Conservation (phyloP, 30 jellyfish, hydroid and myxozoan species). For the Aurelia sp. region DNA sequence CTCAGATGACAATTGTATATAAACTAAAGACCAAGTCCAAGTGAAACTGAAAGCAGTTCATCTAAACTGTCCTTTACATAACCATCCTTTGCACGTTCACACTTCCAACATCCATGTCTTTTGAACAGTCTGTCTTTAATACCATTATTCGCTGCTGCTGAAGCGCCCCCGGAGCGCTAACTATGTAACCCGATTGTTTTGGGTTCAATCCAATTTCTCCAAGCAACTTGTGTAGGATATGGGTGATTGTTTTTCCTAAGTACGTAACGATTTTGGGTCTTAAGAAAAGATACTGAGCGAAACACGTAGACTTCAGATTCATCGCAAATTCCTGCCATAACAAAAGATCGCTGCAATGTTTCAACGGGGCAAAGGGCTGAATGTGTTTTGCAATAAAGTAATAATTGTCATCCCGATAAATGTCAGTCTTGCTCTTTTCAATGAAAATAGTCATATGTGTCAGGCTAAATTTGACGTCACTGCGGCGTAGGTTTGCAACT, state of each 20-base stretch:
- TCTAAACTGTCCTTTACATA: slow-evolving; percentile 27
- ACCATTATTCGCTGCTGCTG: slow-evolving; percentile 47
- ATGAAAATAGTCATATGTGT: slow-evolving; percentile 22
- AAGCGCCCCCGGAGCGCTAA: slow-evolving; percentile 37
- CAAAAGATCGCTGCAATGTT: background rate
- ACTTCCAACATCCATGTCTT: slow-evolving; percentile 43
- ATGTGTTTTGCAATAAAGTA: slow-evolving; percentile 11
- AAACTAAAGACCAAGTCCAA: slow-evolving; percentile 42
- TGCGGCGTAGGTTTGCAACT: slow-evolving; percentile 10
- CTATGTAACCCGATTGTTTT: slow-evolving; percentile 38
- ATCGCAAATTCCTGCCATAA: background rate
- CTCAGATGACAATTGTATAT: too few species aligned
- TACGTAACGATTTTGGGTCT: background rate
- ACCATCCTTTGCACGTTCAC: slow-evolving; percentile 2
- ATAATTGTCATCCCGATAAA: slow-evolving; percentile 7
- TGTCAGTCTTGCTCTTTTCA: slow-evolving; percentile 29
- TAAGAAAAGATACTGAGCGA: slow-evolving; percentile 16
- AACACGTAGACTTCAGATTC: slow-evolving; percentile 5
- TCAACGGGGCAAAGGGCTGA: slow-evolving; percentile 38
- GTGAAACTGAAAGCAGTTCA: slow-evolving; percentile 12
- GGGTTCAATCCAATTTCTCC: slow-evolving; percentile 16
- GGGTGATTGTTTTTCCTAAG: background rate
- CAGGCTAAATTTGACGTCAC: background rate
- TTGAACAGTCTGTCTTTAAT: slow-evolving; percentile 22
- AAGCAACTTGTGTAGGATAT: slow-evolving; percentile 10